phyloP scores from a whole-genome alignment of 2,797 vertebrate species.

The Triplophysa bombifrons region DNA sequence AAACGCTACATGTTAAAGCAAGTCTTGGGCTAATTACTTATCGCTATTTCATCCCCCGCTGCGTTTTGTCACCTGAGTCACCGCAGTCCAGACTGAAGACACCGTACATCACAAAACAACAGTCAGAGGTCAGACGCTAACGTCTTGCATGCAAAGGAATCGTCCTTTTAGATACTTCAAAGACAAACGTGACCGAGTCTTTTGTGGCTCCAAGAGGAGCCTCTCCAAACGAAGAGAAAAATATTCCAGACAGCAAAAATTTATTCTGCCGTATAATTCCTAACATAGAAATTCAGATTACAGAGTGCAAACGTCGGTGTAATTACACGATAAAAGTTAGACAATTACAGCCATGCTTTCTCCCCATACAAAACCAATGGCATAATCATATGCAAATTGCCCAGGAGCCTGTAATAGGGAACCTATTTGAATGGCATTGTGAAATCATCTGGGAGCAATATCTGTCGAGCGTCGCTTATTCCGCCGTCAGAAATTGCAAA shows the following conservation, averaged over 20 bases:
- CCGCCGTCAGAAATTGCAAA: constrained; percentile 66
- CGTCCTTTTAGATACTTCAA: constrained; percentile 41
- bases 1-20: constrained; percentile 53
- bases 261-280: constrained; percentile 62
- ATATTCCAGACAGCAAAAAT: constrained; percentile 60
- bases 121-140: constrained; percentile 43
- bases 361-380: constrained; percentile 70
- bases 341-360: constrained; percentile 69
- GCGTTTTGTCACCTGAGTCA: constrained; percentile 48
- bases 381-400: constrained; percentile 79
- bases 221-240: constrained; percentile 53
- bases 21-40: constrained; percentile 61
- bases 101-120: constrained; percentile 49
- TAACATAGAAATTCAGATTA: constrained; percentile 69
- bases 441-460: constrained; percentile 67
- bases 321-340: constrained; percentile 77
- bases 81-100: constrained; percentile 29
- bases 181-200: background rate
- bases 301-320: constrained; percentile 69
- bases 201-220: constrained; percentile 10
- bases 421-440: constrained; percentile 71
- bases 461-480: constrained; percentile 66
- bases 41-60: constrained; percentile 40
- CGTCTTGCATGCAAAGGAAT: constrained; percentile 44
- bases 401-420: constrained; percentile 67